Base-by-base conservation (phyloP, 2,797 vertebrate genomes). In the Mus spretus region DNA sequence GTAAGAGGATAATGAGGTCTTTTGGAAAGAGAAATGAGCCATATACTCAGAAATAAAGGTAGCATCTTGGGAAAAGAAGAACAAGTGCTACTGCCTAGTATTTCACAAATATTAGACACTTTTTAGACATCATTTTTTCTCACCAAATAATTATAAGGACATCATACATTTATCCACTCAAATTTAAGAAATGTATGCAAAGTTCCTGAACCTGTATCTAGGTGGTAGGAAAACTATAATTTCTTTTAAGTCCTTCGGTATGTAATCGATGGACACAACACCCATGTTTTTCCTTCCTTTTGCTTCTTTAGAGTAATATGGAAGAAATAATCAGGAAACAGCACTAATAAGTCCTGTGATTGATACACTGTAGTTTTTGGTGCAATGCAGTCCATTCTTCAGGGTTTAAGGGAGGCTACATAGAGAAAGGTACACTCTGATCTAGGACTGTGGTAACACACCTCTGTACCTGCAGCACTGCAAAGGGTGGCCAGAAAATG, bases 41-140 rank as follows among this genome's bases (percentile, higher is more conserved):
- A 89, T 63, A 34, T 19, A 75, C 87, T 94, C 75, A 92, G 47
- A 55, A 90, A 83, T 89, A 95, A 89, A 1, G 0, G 74, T 65
- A 85, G 81, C n/a, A 85, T 53, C 31, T 28, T 61, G 20, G 79
- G 92, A 85, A 63, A 44, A 91, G 72, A 61, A 22, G 20, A 89
- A 59, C 12, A 92, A 31, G 7, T 70, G 77, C 61, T 91, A 59
- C 88, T 80, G 34, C 34, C 70, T 24, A 82, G 50, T 22, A 74
- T 88, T 77, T n/a, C 14, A 86, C 89, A 44, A 13, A 3, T 70
- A 72, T 79, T 65, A 28, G 59, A 37, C 0, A 63, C 89, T 44
- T 3, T 15, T 37, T 53, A 31, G 91, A 65, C 17, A 26, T 2
- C 4, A 94, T 28, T 61, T 37, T 61, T 44, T 83, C 34, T 14